A percentile compares a stretch with the other conserved stretches of the same genome.
These are phyloP conservation scores for Choreutis nemorana DNA, from an alignment of 2,888 invertebrate genomes.

Conservation along the genomic window DNA sequence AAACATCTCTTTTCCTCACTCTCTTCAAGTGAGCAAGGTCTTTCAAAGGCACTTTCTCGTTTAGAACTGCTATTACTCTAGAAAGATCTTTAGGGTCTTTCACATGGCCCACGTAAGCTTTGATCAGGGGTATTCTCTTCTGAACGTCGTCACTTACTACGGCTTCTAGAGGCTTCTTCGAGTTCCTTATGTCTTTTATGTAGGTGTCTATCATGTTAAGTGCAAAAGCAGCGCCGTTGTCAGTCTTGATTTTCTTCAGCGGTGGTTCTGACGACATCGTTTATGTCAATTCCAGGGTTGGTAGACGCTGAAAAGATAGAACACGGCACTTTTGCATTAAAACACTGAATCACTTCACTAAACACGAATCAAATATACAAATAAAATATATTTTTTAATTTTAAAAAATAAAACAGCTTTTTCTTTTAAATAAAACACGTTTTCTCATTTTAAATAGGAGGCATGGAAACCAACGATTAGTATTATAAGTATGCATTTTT, in stretches of 20 bases:
- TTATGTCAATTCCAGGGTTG: conserved; percentile 3
- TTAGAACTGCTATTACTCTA: conserved; percentile 65
- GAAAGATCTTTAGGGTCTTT: conserved; percentile 70
- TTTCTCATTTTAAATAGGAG: too few relatives aligned
- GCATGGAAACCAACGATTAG: too few relatives aligned
- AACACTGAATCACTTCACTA: conserved; percentile 17
- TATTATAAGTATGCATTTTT: too few relatives aligned
- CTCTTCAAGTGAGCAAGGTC: conserved; percentile 77
- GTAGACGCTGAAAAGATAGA: conserved; percentile 39
- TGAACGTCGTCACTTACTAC: conserved; percentile 64
- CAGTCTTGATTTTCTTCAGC: conserved; percentile 25
- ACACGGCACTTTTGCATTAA: conserved; percentile 40
- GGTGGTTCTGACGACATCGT: conserved; percentile 23
- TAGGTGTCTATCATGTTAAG: conserved; percentile 24
- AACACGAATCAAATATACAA: background rate
- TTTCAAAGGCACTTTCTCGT: conserved; percentile 65
- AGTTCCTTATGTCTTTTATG: conserved; percentile 21
- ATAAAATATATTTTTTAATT: background rate
- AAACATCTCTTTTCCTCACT: conserved; percentile 67
- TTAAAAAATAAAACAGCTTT: too few relatives aligned
- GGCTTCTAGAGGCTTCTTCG: conserved; percentile 39
- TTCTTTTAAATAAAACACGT: too few relatives aligned
- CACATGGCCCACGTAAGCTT: conserved; percentile 70
- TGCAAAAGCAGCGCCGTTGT: conserved; percentile 9
- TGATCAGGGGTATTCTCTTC: conserved; percentile 49